Conservation (phyloP, 2,888 invertebrate species). For the Cheilosia soror region DNA sequence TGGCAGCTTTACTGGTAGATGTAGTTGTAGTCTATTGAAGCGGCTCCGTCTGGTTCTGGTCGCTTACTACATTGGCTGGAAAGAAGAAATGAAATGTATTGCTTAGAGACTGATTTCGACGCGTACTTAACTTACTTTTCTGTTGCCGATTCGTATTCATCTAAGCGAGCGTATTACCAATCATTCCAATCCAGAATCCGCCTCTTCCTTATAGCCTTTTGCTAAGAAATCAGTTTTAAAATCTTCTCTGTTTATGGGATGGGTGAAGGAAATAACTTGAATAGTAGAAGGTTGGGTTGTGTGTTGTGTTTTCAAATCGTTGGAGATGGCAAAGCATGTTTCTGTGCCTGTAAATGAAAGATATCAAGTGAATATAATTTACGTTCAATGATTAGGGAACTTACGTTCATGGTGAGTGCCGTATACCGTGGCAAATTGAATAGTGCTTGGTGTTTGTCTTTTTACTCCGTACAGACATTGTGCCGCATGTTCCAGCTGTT, state of each 20-base stretch:
- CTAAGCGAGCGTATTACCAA: conserved; percentile 36
- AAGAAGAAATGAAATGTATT: not conserved
- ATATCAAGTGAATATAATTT: too few species aligned
- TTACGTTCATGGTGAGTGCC: too few species aligned
- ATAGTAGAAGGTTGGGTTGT: too few species aligned
- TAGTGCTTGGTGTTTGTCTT: too few species aligned
- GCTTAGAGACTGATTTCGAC: not conserved
- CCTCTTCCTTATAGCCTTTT: conserved; percentile 78
- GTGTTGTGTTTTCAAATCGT: too few species aligned
- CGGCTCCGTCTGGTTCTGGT: conserved; percentile 59
- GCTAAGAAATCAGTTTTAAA: conserved; percentile 79
- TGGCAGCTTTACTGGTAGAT: conserved; percentile 43
- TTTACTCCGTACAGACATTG: too few species aligned
- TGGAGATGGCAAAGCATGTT: too few species aligned
- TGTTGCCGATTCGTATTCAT: not conserved
- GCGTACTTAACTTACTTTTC: conserved; percentile 32
- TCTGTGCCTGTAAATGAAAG: too few species aligned
- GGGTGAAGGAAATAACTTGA: conserved; percentile 48
- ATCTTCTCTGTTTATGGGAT: conserved; percentile 49
- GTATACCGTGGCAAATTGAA: too few species aligned
- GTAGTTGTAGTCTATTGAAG: conserved; percentile 49
- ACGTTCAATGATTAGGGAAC: too few species aligned
- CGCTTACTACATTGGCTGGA: not conserved
- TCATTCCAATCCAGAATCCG: conserved; percentile 65
- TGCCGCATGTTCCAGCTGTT: too few species aligned